Base-by-base conservation (phyloP, 2,113 vertebrate species). In the Hyaena hyaena region DNA sequence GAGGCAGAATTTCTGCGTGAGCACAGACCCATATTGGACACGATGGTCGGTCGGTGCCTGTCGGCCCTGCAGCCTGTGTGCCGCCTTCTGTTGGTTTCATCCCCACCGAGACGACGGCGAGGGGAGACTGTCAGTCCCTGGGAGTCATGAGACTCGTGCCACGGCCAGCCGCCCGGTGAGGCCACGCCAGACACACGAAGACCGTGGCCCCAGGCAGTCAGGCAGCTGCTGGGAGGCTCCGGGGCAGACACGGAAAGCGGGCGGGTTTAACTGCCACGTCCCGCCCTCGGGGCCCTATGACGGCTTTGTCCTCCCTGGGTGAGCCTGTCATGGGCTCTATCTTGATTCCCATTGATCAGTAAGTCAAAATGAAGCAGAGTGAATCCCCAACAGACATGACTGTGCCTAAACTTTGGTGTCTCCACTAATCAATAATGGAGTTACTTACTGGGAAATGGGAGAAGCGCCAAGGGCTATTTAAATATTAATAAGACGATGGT, bases 21-120 rank as follows among this genome's bases (percentile, higher is more conserved):
- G 81, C n/a, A 53, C 19, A 43, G 12, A 2, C 0, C 81, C 58
- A 0, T 61, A 21, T 23, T 15, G 50, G 2, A 2, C 45, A 23
- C 3, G 3, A 16, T 11, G 19, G 50, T 6, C 19, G 28, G 0
- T 16, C 8, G 7, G 35, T 5, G 17, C 10, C 16, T 0, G 0
- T 1, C 6, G 11, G 21, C 15, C 53, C 39, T 28, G 58, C 33
- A 0, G 24, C 31, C n/a, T 53, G 2, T 8, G 23, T 10, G 5
- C 55, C 23, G 9, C 14, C 50, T 28, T 58, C 1, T 50, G 16
- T 16, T 48, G 55, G 23, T 4, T 45, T 76, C 33, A 16, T 15
- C 55, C 10, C 10, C 28, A 0, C 0, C 7, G 39, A 16, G 58
- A 69, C 2, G 53, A 28, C n/a, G 2, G 73, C 24, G 9, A 24